Percentiles rank a stretch among this genome's conserved stretches.
These are phyloP conservation scores for Heliconius sara DNA, from an alignment of 2,888 invertebrate species.

Conservation along the genomic window DNA sequence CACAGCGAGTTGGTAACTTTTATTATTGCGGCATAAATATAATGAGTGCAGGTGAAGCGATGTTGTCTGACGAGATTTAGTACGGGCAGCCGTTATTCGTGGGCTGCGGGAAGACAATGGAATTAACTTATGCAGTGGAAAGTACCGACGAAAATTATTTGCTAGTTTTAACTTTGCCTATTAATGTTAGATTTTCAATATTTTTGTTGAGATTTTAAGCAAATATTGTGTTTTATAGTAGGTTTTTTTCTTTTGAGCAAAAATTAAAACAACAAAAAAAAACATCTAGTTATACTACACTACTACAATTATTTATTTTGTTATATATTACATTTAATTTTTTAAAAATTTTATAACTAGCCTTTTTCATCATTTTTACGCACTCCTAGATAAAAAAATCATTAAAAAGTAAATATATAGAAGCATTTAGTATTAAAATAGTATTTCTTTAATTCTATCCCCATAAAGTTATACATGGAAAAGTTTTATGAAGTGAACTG, in stretches of 20 bases:
- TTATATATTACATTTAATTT: too few relatives aligned
- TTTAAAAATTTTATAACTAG: too few relatives aligned
- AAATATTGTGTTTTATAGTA: background rate
- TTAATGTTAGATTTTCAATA: slow-evolving; percentile 37
- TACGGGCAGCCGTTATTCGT: slow-evolving; percentile 64
- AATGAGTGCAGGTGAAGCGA: slow-evolving; percentile 82
- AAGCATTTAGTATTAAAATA: background rate
- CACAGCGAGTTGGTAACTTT: slow-evolving; percentile 80
- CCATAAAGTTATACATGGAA: too few relatives aligned
- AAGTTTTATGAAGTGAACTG: too few relatives aligned
- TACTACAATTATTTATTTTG: too few relatives aligned
- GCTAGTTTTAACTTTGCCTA: slow-evolving; percentile 61
- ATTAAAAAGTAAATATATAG: too few relatives aligned
- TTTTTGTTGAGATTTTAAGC: slow-evolving; percentile 5
- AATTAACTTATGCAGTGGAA: slow-evolving; percentile 68
- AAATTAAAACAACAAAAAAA: too few relatives aligned
- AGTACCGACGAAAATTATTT: slow-evolving; percentile 61
- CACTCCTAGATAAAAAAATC: too few relatives aligned
- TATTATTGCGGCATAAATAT: slow-evolving; percentile 83
- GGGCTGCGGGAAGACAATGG: slow-evolving; percentile 63
- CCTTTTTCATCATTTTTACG: too few relatives aligned
- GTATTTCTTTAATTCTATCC: background rate
- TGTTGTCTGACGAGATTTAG: slow-evolving; percentile 78
- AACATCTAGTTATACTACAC: too few relatives aligned
- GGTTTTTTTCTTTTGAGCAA: too few relatives aligned